Evolutionary conservation across 1,140 invertebrate species (phyloP).

Genomic region (Brachionus manjavacas): DNA sequence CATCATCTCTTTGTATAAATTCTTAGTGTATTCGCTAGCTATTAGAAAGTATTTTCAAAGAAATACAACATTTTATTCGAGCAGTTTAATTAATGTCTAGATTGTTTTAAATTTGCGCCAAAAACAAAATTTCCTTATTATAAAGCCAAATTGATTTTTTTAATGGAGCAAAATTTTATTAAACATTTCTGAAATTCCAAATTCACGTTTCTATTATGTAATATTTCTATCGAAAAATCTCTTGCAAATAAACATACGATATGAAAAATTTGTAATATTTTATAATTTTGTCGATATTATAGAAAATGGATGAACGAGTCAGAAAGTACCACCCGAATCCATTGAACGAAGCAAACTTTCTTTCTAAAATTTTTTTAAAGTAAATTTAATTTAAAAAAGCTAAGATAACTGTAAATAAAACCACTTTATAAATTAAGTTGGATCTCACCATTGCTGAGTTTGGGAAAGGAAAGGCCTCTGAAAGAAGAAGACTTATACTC

Average conservation of each 20-base stretch:
- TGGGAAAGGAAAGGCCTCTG: constrained; percentile 19
- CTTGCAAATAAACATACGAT: constrained; percentile 3
- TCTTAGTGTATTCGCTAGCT: neutral
- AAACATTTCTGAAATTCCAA: neutral
- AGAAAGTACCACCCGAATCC: constrained; percentile 19
- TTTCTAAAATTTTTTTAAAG: constrained; percentile 31
- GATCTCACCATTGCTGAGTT: constrained; percentile 5
- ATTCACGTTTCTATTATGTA: constrained; percentile 15
- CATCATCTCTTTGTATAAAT: neutral
- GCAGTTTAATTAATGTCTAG: neutral
- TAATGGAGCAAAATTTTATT: neutral
- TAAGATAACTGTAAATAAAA: neutral
- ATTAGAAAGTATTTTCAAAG: neutral
- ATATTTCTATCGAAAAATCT: neutral
- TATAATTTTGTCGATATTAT: constrained; percentile 1
- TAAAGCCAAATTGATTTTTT: neutral
- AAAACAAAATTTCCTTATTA: neutral
- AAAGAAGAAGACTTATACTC: constrained; percentile 11
- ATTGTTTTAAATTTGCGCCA: neutral
- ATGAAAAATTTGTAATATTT: neutral
- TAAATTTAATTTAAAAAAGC: neutral
- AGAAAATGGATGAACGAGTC: constrained; percentile 23
- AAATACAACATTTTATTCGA: neutral
- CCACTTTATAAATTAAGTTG: neutral
- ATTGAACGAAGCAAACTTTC: neutral